phyloP scores from a whole-genome alignment of 2,113 vertebrate genomes.

The Malurus alboscapulatus region DNA sequence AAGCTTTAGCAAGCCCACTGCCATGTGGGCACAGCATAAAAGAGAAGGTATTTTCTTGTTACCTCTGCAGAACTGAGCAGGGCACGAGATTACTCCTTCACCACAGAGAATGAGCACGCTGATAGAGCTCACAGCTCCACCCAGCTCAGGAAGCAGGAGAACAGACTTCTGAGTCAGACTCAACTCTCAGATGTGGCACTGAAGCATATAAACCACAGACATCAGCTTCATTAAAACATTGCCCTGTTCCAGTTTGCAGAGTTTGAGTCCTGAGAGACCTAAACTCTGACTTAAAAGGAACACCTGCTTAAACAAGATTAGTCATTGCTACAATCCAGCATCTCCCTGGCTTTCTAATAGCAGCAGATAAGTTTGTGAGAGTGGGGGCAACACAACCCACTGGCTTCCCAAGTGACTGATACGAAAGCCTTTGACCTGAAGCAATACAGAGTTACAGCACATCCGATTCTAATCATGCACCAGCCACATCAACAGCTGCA shows the following conservation, averaged over 20 bases:
- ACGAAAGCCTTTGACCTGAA: slow-evolving; percentile 37
- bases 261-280: background rate
- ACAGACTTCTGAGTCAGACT: slow-evolving; percentile 33
- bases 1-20: background rate
- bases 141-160: slow-evolving; percentile 32
- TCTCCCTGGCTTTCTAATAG: background rate
- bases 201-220: slow-evolving; percentile 28
- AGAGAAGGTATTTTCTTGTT: background rate
- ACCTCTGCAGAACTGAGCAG: background rate
- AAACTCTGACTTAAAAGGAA: slow-evolving; percentile 19
- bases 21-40: background rate
- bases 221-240: slow-evolving; percentile 27
- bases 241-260: slow-evolving; percentile 2
- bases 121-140: slow-evolving; percentile 28
- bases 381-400: background rate
- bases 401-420: background rate
- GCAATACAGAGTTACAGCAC: background rate
- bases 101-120: background rate
- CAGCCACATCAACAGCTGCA: background rate
- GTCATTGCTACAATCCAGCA: background rate
- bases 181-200: slow-evolving; percentile 43
- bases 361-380: background rate
- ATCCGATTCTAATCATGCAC: background rate
- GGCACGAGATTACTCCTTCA: background rate
- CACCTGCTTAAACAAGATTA: slow-evolving; percentile 51